Evolutionary conservation across 2,113 vertebrate species (phyloP), one percentile per base, ranked within the genome.

Genomic region (Colaptes auratus): DNA sequence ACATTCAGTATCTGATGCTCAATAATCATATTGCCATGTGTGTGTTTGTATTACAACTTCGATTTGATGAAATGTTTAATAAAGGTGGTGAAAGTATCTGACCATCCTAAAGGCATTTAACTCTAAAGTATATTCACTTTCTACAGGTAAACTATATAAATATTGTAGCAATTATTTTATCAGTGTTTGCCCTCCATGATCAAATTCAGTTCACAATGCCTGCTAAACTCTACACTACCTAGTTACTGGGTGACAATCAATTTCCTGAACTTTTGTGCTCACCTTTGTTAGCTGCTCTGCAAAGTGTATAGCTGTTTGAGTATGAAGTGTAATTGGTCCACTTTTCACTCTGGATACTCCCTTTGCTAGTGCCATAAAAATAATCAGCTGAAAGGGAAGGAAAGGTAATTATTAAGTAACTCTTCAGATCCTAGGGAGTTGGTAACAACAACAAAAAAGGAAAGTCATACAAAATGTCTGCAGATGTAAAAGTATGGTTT

Each of bases 341-440:
- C 98, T 99, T 93, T 98, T 98, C 78, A 99, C 98, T 96, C 98
- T 98, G 88, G 99, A 99, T 23, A 98, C 97, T 25, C 99, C 99
- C 69, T 98, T 99, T 15, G 99, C 99, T 95, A 99, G 82, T 0
- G 99, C 99, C 99, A 99, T 99, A 96, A 99, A 99, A 97, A 99
- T 97, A 88, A 99, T 99, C 61, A 99, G 96, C 99, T 99, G 94
- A 87, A 94, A 70, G 36, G 35, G 30, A 95, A 11, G 42, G 35
- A 94, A 88, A 82, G 13, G 33, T 63, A 76, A 90, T 91, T 48
- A 59, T 23, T 67, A 66, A 80, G 39, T 6, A 31, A 64, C 58
- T 79, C 48, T 55, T 90, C 12, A 93, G 67, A 88, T 69, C 48
- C 36, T 6, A 78, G 24, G 24, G 69, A 86, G 31, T 53, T 33